Percentiles rank a stretch among this genome's conserved stretches.
Conservation (phyloP, 2,797 vertebrate genomes). For the Gallinago nigripennis region DNA sequence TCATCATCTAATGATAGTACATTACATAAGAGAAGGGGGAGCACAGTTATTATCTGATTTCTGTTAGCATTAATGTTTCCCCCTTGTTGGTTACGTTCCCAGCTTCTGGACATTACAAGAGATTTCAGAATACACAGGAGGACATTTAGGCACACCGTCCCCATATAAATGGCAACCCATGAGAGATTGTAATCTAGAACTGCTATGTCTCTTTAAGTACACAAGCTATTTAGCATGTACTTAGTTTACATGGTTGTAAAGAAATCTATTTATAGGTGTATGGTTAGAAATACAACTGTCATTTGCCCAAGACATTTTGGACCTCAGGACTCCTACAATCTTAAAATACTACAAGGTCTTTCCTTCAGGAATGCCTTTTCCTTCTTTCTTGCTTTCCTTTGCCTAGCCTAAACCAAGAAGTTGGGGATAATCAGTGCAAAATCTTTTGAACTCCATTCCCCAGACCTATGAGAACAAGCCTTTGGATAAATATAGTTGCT, state of each 20-base stretch:
- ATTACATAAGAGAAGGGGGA: not conserved
- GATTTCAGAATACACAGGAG: not conserved
- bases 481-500: not conserved
- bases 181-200: not conserved
- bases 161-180: not conserved
- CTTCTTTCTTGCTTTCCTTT: not conserved
- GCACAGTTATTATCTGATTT: not conserved
- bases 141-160: not conserved
- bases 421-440: not conserved
- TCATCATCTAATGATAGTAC: not conserved
- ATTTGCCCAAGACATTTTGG: not conserved
- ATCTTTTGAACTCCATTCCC: not conserved
- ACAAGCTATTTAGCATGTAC: not conserved
- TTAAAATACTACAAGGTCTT: not conserved
- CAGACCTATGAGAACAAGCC: not conserved
- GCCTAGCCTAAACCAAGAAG: not conserved
- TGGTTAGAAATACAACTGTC: not conserved
- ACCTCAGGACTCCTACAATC: not conserved
- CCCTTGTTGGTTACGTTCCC: not conserved
- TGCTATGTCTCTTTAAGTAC: not conserved
- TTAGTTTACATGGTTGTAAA: not conserved
- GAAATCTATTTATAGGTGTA: not conserved
- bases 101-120: not conserved
- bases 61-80: not conserved
- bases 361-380: not conserved